Evolutionary conservation across 2,888 invertebrate species (phyloP).

Genomic region (Lepidocyrtinus sp.): DNA sequence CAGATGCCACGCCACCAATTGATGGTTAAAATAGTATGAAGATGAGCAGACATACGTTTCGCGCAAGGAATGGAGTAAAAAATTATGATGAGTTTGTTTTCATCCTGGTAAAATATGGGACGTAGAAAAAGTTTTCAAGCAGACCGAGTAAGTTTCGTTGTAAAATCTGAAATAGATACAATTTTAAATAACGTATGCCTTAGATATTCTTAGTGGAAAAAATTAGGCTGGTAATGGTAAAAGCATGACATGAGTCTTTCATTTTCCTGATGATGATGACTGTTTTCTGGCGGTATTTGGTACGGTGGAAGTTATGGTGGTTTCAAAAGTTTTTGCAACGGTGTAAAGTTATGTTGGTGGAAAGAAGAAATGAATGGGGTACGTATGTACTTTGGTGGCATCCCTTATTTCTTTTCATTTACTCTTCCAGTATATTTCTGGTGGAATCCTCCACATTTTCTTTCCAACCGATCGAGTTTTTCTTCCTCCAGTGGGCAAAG

Average conservation of each 20-base stretch:
- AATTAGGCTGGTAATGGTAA: neutral
- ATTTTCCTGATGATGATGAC: neutral
- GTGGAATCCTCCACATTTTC: constrained; percentile 7
- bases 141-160: too few species aligned
- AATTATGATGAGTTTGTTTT: too few species aligned
- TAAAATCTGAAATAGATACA: too few species aligned
- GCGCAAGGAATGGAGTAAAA: too few species aligned
- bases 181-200: too few species aligned
- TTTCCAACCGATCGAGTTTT: constrained; percentile 13
- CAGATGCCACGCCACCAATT: too few species aligned
- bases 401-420: constrained; percentile 2
- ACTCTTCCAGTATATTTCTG: neutral
- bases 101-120: too few species aligned
- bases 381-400: constrained; percentile 10
- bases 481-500: neutral
- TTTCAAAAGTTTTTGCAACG: neutral
- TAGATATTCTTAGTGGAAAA: neutral
- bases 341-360: neutral
- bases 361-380: neutral
- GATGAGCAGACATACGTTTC: too few species aligned
- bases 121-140: too few species aligned
- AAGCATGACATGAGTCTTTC: neutral
- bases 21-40: too few species aligned
- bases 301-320: constrained; percentile 8
- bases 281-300: neutral